Evolutionary conservation across 1,140 invertebrate species (phyloP).

Genomic region (Notospermus geniculatus): DNA sequence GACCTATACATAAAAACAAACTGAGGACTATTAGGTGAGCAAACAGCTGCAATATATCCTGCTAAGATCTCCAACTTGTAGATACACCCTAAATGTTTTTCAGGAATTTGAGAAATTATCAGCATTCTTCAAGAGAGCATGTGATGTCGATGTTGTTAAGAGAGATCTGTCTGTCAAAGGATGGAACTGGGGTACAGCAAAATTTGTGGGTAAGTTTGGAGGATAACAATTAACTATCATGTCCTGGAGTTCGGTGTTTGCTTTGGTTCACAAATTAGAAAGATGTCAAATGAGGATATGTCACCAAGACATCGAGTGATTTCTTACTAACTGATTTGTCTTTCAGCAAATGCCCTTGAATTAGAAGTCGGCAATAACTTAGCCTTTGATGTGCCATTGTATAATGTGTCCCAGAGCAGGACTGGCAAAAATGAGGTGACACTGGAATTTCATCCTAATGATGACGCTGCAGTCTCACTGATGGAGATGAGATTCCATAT

Average conservation of each 20-base stretch:
- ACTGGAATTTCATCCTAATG: conserved; percentile 97
- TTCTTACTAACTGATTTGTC: conserved; percentile 9
- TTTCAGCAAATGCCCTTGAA: conserved; percentile 74
- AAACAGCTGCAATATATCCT: too few species aligned
- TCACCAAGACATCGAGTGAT: background rate
- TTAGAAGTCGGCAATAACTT: conserved; percentile 86
- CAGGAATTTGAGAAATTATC: conserved; percentile 73
- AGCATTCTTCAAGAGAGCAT: conserved; percentile 69
- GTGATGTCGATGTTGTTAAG: conserved; percentile 59
- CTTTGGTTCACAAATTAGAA: too few species aligned
- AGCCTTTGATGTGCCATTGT: conserved; percentile 94
- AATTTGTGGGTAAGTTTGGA: conserved; percentile 77
- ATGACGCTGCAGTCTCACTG: conserved; percentile 93
- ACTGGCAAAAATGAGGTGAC: conserved; percentile 99
- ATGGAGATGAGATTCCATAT: conserved; percentile 99
- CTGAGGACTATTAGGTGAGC: too few species aligned
- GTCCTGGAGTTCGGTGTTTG: too few species aligned
- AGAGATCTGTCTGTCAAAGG: conserved; percentile 94
- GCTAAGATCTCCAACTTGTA: too few species aligned
- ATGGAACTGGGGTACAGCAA: conserved; percentile 98
- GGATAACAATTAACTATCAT: too few species aligned
- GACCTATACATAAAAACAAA: too few species aligned
- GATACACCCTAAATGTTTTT: conserved; percentile 72
- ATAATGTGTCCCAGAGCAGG: conserved; percentile 93
- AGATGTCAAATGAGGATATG: too few species aligned